Conservation (phyloP, 2,797 vertebrate species). For the Brachymystax lenok region DNA sequence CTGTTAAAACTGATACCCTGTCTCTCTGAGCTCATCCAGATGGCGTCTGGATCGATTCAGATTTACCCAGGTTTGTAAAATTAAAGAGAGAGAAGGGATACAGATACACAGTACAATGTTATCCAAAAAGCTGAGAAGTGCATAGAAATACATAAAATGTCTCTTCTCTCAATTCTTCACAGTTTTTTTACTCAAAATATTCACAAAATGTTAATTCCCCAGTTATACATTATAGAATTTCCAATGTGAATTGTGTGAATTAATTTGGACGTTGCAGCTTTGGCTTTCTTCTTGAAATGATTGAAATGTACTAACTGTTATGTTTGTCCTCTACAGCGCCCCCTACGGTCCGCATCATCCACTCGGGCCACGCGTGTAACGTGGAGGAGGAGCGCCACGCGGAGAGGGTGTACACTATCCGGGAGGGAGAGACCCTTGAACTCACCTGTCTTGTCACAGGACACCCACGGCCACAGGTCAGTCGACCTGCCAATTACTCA, state of each 20-base stretch:
- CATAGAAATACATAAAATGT: background rate
- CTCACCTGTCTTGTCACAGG: constrained; percentile 93
- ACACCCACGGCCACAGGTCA: constrained; percentile 96
- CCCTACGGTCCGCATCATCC: constrained; percentile 92
- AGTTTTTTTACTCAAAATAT: background rate
- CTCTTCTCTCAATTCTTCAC: background rate
- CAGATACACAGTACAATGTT: background rate
- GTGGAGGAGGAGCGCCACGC: constrained; percentile 96
- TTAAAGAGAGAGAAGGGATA: background rate
- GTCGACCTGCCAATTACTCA: constrained; percentile 26
- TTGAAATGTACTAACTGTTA: constrained; percentile 1
- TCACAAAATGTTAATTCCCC: background rate
- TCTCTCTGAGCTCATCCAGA: background rate
- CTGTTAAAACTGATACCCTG: constrained; percentile 2
- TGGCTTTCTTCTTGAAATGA: background rate
- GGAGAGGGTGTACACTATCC: constrained; percentile 94
- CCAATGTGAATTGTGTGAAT: background rate
- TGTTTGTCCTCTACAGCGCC: constrained; percentile 78
- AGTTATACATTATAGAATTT: background rate
- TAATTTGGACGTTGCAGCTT: background rate
- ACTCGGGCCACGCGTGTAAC: constrained; percentile 95
- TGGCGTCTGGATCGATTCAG: background rate
- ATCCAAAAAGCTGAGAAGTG: background rate
- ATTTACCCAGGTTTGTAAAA: background rate
- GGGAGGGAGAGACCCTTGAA: constrained; percentile 95